These are phyloP conservation scores for Arrhamphus sclerolepis DNA, from an alignment of 2,797 vertebrate genomes.

Conservation along the genomic window DNA sequence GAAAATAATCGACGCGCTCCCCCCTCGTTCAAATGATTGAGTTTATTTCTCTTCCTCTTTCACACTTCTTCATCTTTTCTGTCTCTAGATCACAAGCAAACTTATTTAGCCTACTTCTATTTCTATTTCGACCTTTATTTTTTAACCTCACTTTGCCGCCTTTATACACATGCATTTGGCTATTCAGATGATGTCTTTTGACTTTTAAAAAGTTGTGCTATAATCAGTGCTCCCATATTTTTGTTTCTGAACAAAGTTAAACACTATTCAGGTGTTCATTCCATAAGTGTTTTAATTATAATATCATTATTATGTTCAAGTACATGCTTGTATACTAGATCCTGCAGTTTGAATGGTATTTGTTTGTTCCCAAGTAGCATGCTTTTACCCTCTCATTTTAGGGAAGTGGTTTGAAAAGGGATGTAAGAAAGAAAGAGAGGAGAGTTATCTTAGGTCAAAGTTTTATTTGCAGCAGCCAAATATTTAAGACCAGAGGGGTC, in stretches of 20 bases:
- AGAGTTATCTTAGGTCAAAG: neutral
- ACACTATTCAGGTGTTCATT: too few relatives aligned
- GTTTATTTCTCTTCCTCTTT: conserved; percentile 39
- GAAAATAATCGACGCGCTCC: neutral
- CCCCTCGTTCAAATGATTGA: neutral
- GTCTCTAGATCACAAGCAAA: too few relatives aligned
- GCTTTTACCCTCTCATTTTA: neutral
- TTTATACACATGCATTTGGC: neutral
- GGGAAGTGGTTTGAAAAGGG: conserved; percentile 35
- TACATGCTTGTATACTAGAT: too few relatives aligned
- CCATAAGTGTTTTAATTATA: too few relatives aligned
- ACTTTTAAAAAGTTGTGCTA: too few relatives aligned
- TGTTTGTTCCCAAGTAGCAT: neutral
- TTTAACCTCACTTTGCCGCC: neutral
- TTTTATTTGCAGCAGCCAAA: neutral
- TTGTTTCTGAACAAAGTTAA: too few relatives aligned
- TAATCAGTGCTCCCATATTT: too few relatives aligned
- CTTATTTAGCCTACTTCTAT: too few relatives aligned
- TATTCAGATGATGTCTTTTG: too few relatives aligned
- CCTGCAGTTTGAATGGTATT: too few relatives aligned
- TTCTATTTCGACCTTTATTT: too few relatives aligned
- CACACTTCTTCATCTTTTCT: conserved; percentile 17
- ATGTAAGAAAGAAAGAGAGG: neutral
- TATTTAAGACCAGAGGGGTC: neutral
- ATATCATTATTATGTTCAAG: too few relatives aligned